These are phyloP conservation scores for Nettapus auritus DNA, from an alignment of 2,113 vertebrate species.

Conservation along the genomic window DNA sequence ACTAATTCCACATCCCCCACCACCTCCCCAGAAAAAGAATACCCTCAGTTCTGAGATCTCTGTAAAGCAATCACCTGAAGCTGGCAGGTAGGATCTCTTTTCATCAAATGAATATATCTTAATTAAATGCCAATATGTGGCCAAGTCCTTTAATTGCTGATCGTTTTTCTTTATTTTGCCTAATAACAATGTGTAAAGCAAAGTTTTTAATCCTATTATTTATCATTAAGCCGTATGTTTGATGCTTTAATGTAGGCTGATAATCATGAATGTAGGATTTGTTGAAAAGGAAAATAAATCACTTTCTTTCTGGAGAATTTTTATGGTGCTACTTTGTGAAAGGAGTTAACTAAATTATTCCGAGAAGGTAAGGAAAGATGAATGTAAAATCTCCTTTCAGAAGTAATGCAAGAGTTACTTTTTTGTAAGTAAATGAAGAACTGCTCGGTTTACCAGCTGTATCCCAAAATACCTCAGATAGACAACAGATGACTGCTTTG, in stretches of 20 bases:
- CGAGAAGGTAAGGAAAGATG: not conserved
- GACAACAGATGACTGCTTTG: not conserved
- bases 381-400: not conserved
- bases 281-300: not conserved
- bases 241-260: not conserved
- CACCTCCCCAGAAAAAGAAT: not conserved
- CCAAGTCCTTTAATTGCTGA: not conserved
- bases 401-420: too few species aligned
- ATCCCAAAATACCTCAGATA: not conserved
- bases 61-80: not conserved
- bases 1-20: not conserved
- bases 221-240: not conserved
- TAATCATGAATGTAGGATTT: not conserved
- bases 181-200: not conserved
- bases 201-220: not conserved
- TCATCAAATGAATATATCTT: not conserved
- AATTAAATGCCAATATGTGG: not conserved
- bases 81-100: not conserved
- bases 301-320: not conserved
- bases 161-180: not conserved
- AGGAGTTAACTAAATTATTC: not conserved
- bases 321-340: not conserved
- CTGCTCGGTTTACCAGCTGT: not conserved
- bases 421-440: not conserved
- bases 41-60: not conserved